Evolutionary conservation across 1,140 invertebrate species (phyloP), one percentile per base, ranked within the genome.

Genomic region (Nasonia vitripennis): DNA sequence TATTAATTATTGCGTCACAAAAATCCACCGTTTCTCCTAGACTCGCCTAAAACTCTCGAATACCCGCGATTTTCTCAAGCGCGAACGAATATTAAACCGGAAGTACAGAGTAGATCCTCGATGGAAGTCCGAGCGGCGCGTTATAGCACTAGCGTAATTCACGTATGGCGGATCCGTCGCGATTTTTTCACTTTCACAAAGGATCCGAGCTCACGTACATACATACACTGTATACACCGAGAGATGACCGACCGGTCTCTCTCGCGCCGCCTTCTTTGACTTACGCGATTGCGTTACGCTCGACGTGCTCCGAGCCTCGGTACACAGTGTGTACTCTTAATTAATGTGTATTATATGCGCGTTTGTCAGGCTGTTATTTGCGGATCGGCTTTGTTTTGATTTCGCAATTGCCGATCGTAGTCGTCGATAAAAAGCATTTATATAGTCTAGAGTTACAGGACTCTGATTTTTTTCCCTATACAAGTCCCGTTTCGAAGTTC

Each of bases 121-220:
- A 87, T 89, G 88, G 86, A 90, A 91, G 87, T 82, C 85, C 84
- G 71, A 12, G 88, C 86, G 67, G 23, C 23, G 23, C 48, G 62
- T 70, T 31, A 9, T 78, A 34, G 10, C 11, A 20, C 23, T 2
- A 34, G 45, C 87, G 89, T 90, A 89, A 90, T 90, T 90, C 87
- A 91, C 90, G 90, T 90, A 89, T 89, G 88, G 89, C 82, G 83
- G 89, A 89, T 87, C 90, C 89, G 89, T 91, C 89, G 87, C 85
- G 85, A 90, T 91, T 91, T 90, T 91, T 91, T 89, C 86, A 91
- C 91, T 91, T 91, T 91, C 91, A 90, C 90, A 84, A 89, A 88
- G 87, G 82, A 70, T 81, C 31, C 78, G 67, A 27, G 1, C 27
- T 27, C 55, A 70, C 41, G 3, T n/a, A 48, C 67, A 17, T 2